Percentiles rank a stretch among this genome's conserved stretches.
Evolutionary conservation across 2,797 vertebrate genomes (phyloP).

Genomic region (Alfaro cultratus): DNA sequence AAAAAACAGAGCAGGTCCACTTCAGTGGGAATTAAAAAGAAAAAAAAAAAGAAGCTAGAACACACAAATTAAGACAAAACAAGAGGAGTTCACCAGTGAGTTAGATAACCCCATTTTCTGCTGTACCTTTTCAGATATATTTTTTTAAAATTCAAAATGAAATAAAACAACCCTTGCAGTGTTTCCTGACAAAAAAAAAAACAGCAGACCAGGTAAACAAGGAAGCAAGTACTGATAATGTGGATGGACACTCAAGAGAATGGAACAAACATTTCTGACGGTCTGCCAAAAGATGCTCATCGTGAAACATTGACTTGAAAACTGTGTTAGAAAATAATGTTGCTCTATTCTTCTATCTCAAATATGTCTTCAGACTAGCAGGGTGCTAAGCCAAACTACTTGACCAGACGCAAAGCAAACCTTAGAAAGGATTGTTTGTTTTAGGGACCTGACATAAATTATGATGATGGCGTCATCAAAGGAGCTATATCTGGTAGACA

Average conservation of each 20-base stretch:
- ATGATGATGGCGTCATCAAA: not conserved
- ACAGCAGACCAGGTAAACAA: slow-evolving; percentile 5
- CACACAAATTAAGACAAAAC: slow-evolving; percentile 54
- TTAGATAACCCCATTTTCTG: slow-evolving; percentile 54
- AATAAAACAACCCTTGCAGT: slow-evolving; percentile 23
- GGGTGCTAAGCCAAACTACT: not conserved
- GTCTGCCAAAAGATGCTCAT: slow-evolving; percentile 12
- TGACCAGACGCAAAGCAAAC: not conserved
- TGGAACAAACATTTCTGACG: not conserved
- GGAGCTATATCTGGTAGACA: not conserved
- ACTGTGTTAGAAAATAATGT: not conserved
- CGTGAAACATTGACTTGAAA: not conserved
- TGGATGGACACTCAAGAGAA: not conserved
- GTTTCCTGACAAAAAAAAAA: slow-evolving; percentile 23
- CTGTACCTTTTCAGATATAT: slow-evolving; percentile 8
- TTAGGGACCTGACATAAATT: not conserved
- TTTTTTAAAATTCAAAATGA: slow-evolving; percentile 38
- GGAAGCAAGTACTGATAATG: slow-evolving; percentile 9
- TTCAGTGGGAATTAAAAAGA: slow-evolving; percentile 24
- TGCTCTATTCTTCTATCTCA: not conserved
- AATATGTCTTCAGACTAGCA: not conserved
- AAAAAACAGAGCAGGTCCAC: not conserved
- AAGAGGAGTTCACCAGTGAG: slow-evolving; percentile 41
- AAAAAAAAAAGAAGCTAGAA: slow-evolving; percentile 14
- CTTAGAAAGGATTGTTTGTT: not conserved